phyloP scores from a whole-genome alignment of 2,113 vertebrate species.

The Limanda limanda region DNA sequence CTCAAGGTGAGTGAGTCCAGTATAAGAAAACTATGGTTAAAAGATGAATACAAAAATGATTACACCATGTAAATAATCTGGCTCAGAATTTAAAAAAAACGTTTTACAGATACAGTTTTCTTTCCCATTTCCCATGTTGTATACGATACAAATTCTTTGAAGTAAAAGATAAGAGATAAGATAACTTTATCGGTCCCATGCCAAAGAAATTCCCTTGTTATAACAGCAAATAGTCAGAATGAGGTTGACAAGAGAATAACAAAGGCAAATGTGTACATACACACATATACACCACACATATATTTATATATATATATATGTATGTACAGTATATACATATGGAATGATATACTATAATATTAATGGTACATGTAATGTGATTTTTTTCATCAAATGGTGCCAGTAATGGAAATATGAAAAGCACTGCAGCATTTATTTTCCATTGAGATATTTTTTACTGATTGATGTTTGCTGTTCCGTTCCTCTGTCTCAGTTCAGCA shows the following conservation, averaged over 20 bases:
- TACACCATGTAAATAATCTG: no score
- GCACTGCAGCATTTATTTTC: neutral
- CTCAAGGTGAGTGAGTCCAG: constrained; percentile 85
- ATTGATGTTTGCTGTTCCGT: neutral
- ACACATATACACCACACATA: no score
- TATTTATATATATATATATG: no score
- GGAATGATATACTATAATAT: no score
- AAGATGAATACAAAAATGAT: neutral
- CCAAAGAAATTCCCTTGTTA: neutral
- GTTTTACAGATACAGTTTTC: neutral
- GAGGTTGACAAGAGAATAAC: no score
- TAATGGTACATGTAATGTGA: no score
- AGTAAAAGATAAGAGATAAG: neutral
- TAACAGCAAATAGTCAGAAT: neutral
- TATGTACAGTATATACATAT: no score
- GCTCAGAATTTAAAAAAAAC: neutral
- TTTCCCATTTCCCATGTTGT: neutral
- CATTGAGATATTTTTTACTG: neutral
- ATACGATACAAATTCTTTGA: neutral
- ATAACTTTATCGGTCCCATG: neutral
- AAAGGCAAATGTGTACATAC: no score
- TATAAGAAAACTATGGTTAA: neutral
- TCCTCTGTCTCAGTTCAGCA: constrained; percentile 87
- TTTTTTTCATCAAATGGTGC: no score
- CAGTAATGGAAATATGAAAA: no score